phyloP scores from a whole-genome alignment of 2,888 invertebrate genomes.

The Diogma glabrata region DNA sequence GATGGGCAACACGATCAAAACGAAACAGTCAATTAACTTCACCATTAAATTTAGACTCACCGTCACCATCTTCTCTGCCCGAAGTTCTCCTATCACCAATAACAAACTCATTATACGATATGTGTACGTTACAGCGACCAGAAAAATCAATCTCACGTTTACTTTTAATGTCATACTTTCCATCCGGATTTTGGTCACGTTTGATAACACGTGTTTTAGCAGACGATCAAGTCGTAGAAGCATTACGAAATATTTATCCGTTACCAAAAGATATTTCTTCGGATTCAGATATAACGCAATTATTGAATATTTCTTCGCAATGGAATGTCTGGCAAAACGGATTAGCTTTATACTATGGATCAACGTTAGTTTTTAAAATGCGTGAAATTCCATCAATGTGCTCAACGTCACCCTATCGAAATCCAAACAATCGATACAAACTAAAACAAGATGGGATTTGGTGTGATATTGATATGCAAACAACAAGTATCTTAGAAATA shows the following conservation, averaged over 20 bases:
- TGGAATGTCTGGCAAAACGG: constrained; percentile 95
- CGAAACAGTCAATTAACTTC: constrained; percentile 21
- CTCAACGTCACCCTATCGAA: constrained; percentile 41
- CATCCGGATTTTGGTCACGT: constrained; percentile 95
- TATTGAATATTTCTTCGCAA: constrained; percentile 58
- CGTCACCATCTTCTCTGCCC: not conserved
- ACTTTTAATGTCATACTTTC: constrained; percentile 91
- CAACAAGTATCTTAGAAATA: constrained; percentile 76
- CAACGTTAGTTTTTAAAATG: constrained; percentile 67
- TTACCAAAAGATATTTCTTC: constrained; percentile 52
- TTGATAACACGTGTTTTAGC: constrained; percentile 85
- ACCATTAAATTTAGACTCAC: not conserved
- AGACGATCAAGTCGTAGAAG: constrained; percentile 71
- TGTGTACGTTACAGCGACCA: constrained; percentile 37
- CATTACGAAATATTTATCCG: constrained; percentile 60
- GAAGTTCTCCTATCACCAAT: not conserved
- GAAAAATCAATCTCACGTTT: constrained; percentile 57
- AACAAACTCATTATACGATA: constrained; percentile 24
- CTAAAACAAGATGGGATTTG: constrained; percentile 76
- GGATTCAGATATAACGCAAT: constrained; percentile 3
- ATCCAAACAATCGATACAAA: constrained; percentile 46
- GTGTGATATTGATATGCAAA: constrained; percentile 69
- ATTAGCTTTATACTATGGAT: constrained; percentile 71
- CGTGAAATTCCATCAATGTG: constrained; percentile 60
- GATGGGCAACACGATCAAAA: constrained; percentile 52